A percentile compares a stretch with the other conserved stretches of the same genome.
Evolutionary conservation across 1,140 invertebrate genomes (phyloP).

Genomic region (Drosophila ercepeae): DNA sequence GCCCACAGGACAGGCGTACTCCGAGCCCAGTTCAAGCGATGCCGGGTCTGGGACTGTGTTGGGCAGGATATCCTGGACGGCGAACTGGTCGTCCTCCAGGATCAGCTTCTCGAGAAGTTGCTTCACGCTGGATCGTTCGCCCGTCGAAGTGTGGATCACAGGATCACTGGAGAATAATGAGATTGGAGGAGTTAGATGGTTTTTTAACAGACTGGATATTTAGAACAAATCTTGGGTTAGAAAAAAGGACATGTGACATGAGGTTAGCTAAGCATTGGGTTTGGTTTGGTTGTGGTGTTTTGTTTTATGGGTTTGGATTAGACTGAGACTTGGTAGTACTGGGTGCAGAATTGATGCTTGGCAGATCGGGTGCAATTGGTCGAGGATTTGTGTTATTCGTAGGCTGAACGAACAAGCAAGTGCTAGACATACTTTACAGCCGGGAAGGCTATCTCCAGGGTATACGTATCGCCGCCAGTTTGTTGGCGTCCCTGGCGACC

Average conservation of each 20-base stretch:
- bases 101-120: conserved; percentile 93
- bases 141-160: conserved; percentile 92
- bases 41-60: conserved; percentile 97
- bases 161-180: conserved; percentile 89
- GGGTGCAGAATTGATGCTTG: conserved; percentile 52
- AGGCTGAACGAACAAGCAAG: conserved; percentile 21
- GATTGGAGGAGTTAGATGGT: conserved; percentile 8
- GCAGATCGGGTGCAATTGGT: conserved; percentile 49
- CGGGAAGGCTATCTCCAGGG: conserved; percentile 95
- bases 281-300: conserved; percentile 7
- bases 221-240: conserved; percentile 32
- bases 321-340: conserved; percentile 49
- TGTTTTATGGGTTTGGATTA: conserved; percentile 29
- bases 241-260: conserved; percentile 33
- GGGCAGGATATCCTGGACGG: conserved; percentile 95
- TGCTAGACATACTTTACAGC: conserved; percentile 92
- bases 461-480: conserved; percentile 90
- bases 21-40: conserved; percentile 92
- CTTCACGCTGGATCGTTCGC: conserved; percentile 93
- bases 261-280: conserved; percentile 47
- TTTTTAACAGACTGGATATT: neutral
- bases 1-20: conserved; percentile 96
- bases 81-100: conserved; percentile 95
- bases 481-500: conserved; percentile 88
- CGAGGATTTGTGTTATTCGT: conserved; percentile 19